Conservation (phyloP, 1,140 invertebrate genomes). For the Drosophila ficusphila region DNA sequence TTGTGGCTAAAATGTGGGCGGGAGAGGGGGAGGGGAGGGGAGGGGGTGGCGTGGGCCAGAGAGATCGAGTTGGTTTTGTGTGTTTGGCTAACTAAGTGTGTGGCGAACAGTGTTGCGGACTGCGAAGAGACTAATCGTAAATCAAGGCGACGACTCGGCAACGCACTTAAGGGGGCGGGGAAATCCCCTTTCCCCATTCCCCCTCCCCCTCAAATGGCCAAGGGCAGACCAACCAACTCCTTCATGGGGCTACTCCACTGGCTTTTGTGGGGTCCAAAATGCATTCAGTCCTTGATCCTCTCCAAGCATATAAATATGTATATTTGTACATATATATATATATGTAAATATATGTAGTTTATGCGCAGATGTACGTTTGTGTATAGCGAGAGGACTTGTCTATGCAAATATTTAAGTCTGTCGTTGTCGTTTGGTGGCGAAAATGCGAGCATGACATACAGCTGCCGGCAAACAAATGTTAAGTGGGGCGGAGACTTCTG, state of each 20-base stretch:
- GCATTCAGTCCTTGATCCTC: conserved; percentile 27
- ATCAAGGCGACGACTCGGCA: conserved; percentile 58
- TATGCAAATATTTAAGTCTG: conserved; percentile 77
- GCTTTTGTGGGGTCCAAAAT: conserved; percentile 33
- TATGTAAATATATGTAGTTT: conserved; percentile 4
- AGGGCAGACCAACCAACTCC: conserved; percentile 4
- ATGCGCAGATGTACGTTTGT: conserved; percentile 15
- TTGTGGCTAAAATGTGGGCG: conserved; percentile 4
- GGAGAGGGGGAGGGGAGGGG: not conserved
- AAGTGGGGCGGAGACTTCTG: conserved; percentile 24
- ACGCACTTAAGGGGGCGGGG: conserved; percentile 45
- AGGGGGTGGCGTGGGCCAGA: conserved; percentile 5
- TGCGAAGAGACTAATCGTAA: conserved; percentile 67
- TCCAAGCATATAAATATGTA: conserved; percentile 3
- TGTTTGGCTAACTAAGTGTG: conserved; percentile 70
- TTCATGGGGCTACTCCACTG: conserved; percentile 30
- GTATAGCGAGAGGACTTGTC: conserved; percentile 49
- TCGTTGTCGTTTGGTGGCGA: conserved; percentile 73
- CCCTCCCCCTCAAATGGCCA: not conserved
- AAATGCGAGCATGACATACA: conserved; percentile 73
- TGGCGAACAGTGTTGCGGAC: conserved; percentile 63
- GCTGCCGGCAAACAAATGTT: conserved; percentile 61
- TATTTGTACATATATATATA: not conserved
- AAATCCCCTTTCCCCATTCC: no score
- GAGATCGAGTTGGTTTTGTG: conserved; percentile 49